phyloP scores from a whole-genome alignment of 2,888 invertebrate genomes.

The Zelleria hepariella region DNA sequence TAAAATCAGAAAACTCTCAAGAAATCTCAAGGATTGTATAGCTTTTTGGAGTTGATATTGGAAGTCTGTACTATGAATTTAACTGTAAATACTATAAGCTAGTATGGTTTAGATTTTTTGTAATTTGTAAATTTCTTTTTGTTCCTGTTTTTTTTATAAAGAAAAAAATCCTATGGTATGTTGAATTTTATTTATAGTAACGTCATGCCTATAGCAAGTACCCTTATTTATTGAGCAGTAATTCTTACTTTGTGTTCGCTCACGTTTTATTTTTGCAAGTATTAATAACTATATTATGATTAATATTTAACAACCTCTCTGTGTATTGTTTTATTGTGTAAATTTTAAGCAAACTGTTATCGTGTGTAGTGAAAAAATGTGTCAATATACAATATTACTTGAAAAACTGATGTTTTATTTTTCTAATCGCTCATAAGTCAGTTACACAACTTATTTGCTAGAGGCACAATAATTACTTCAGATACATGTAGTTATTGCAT shows the following conservation, averaged over 20 bases:
- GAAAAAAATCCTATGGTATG: constrained; percentile 3
- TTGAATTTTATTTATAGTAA: constrained; percentile 2
- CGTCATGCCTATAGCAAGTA: constrained; percentile 19
- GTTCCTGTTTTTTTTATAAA: constrained; percentile 3
- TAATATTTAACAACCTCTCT: constrained; percentile 52
- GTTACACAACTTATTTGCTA: neutral
- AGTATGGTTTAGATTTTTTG: neutral
- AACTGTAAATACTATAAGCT: neutral
- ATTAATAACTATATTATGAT: constrained; percentile 55
- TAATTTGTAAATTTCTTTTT: constrained; percentile 2
- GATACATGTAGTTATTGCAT: too few relatives aligned
- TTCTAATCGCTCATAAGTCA: neutral
- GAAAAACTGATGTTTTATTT: neutral
- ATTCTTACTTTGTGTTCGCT: constrained; percentile 27
- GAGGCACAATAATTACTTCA: neutral
- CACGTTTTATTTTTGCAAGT: constrained; percentile 52
- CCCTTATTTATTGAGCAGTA: constrained; percentile 42
- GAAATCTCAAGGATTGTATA: neutral
- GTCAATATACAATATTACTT: constrained; percentile 55
- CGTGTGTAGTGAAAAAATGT: constrained; percentile 65
- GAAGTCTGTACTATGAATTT: neutral
- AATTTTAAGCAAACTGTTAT: constrained; percentile 65
- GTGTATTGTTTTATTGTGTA: constrained; percentile 61
- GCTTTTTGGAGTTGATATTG: neutral
- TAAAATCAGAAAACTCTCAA: neutral